phyloP scores from a whole-genome alignment of 2,113 vertebrate genomes.

The Sialia sialis region DNA sequence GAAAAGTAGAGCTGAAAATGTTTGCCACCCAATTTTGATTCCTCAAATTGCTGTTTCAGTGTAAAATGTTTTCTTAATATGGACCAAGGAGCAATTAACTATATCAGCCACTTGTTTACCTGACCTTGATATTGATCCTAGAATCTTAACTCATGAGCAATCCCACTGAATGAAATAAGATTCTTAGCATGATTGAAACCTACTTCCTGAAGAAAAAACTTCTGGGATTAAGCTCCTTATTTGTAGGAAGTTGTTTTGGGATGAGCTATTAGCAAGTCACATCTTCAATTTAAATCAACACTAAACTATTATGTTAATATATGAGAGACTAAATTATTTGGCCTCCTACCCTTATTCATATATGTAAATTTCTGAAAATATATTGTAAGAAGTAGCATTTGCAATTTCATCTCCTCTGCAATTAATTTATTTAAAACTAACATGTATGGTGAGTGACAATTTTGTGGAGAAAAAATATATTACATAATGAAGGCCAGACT shows the following conservation, averaged over 20 bases:
- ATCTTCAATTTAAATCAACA: not conserved
- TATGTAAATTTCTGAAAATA: conserved; percentile 28
- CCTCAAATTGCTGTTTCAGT: not conserved
- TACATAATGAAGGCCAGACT: not conserved
- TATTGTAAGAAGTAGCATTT: conserved; percentile 8
- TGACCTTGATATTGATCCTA: not conserved
- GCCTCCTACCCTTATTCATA: not conserved
- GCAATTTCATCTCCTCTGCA: conserved; percentile 17
- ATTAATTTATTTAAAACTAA: conserved; percentile 42
- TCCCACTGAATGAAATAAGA: not conserved
- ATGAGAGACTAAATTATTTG: conserved; percentile 1
- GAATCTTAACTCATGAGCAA: not conserved
- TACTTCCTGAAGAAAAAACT: not conserved
- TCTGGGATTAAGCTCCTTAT: not conserved
- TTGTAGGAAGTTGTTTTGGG: not conserved
- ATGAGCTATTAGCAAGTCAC: not conserved
- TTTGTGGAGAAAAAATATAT: conserved; percentile 1
- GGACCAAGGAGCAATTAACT: not conserved
- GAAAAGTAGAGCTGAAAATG: not conserved
- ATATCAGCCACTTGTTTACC: not conserved
- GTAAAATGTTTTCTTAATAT: not conserved
- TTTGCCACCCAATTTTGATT: not conserved
- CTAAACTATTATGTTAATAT: not conserved
- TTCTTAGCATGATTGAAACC: not conserved
- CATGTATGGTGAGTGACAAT: not conserved